These are phyloP conservation scores for Aphodius sticticus DNA, from an alignment of 2,888 invertebrate genomes.

Conservation along the genomic window DNA sequence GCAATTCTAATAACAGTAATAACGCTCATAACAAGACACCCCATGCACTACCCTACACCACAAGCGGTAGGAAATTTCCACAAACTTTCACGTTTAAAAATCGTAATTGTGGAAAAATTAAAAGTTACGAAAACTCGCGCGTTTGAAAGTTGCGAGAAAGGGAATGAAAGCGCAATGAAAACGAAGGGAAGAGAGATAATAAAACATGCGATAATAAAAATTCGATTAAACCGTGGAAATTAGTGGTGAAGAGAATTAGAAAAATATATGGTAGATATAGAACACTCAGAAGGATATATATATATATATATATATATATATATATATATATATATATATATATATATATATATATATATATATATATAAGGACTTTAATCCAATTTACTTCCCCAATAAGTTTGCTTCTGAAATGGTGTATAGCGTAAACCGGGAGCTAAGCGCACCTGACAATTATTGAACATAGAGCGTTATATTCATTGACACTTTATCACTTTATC, in stretches of 20 bases:
- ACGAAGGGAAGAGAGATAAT: too few species aligned
- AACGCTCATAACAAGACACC: neutral
- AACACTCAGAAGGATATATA: too few species aligned
- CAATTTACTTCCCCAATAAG: neutral
- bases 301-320: too few species aligned
- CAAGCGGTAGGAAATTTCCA: neutral
- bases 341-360: too few species aligned
- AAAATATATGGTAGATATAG: too few species aligned
- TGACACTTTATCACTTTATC: conserved; percentile 4
- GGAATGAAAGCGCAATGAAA: too few species aligned
- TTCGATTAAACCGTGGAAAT: neutral
- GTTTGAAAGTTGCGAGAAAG: too few species aligned
- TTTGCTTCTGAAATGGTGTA: neutral
- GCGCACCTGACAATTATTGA: neutral
- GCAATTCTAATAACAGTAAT: neutral
- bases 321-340: too few species aligned
- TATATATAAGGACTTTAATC: neutral
- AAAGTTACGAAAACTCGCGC: neutral
- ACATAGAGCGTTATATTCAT: neutral
- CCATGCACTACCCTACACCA: neutral
- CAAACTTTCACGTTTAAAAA: neutral
- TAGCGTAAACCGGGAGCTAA: neutral
- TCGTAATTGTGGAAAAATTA: neutral
- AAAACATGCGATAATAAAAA: neutral
- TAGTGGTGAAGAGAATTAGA: too few species aligned